A percentile compares a stretch with the other conserved stretches of the same genome.
Conservation (phyloP, 2,888 invertebrate species). For the Eupeodes luniger region DNA sequence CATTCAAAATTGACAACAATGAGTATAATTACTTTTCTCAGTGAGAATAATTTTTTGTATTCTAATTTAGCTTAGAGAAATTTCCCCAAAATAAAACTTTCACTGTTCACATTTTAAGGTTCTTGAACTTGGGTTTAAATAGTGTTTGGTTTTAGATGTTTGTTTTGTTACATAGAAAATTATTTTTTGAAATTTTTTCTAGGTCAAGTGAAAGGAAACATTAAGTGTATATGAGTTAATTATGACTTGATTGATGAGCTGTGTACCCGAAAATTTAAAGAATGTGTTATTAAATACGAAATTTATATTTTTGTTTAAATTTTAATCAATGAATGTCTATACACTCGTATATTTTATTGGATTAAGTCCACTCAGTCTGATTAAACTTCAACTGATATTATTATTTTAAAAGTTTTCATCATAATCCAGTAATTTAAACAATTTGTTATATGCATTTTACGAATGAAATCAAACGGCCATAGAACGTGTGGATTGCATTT, state of each 20-base stretch:
- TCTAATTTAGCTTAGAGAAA: constrained; percentile 43
- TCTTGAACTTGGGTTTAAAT: constrained; percentile 53
- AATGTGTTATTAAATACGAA: neutral
- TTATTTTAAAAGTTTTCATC: too few species aligned
- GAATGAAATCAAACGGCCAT: too few species aligned
- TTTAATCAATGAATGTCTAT: too few species aligned
- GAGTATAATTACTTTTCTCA: constrained; percentile 28
- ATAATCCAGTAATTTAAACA: too few species aligned
- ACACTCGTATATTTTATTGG: too few species aligned
- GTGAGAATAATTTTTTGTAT: constrained; percentile 17
- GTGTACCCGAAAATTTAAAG: neutral
- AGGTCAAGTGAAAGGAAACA: constrained; percentile 66
- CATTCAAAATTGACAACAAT: constrained; percentile 38
- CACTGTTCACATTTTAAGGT: constrained; percentile 62
- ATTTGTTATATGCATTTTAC: too few species aligned
- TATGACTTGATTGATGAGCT: constrained; percentile 1
- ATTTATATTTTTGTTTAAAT: neutral
- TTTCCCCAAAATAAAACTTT: constrained; percentile 68
- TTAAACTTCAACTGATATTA: too few species aligned
- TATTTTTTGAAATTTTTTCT: constrained; percentile 41
- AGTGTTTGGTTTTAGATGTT: constrained; percentile 39
- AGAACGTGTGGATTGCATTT: too few species aligned
- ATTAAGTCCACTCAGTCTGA: too few species aligned
- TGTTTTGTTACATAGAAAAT: constrained; percentile 39
- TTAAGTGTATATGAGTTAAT: constrained; percentile 2